Evolutionary conservation across 2,797 vertebrate genomes (phyloP).

Genomic region (Neosilurus hyrtlii): DNA sequence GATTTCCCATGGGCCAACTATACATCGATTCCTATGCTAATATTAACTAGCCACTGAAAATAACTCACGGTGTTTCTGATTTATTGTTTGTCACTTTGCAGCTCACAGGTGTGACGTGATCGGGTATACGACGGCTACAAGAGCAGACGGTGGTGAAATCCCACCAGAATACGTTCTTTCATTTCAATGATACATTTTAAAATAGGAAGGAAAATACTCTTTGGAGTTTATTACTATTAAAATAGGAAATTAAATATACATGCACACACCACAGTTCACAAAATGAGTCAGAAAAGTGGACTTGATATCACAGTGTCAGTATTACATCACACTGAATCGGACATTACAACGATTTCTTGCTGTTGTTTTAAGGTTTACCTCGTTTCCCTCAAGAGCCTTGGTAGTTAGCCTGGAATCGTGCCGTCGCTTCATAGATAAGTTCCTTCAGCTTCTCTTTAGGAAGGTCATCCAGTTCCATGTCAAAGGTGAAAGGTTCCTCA

Average conservation of each 20-base stretch:
- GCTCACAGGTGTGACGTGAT: too few species aligned
- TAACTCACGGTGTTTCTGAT: not conserved
- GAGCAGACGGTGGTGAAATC: too few species aligned
- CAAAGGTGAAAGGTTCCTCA: conserved; percentile 86
- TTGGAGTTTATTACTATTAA: not conserved
- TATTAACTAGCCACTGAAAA: not conserved
- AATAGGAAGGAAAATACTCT: too few species aligned
- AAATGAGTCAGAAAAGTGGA: not conserved
- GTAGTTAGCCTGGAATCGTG: conserved; percentile 81
- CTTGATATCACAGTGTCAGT: not conserved
- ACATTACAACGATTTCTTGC: not conserved
- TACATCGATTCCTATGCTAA: not conserved
- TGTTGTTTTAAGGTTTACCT: conserved; percentile 51
- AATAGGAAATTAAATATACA: not conserved
- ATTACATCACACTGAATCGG: not conserved
- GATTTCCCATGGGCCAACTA: not conserved
- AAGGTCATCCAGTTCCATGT: conserved; percentile 87
- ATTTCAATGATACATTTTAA: too few species aligned
- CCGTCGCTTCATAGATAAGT: conserved; percentile 85
- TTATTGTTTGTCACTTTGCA: too few species aligned
- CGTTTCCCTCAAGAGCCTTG: conserved; percentile 73
- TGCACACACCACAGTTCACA: not conserved
- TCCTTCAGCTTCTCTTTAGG: conserved; percentile 90
- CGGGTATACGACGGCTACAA: too few species aligned
- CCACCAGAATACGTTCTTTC: too few species aligned